Evolutionary conservation across 2,113 vertebrate species (phyloP).

Genomic region (Strix uralensis): DNA sequence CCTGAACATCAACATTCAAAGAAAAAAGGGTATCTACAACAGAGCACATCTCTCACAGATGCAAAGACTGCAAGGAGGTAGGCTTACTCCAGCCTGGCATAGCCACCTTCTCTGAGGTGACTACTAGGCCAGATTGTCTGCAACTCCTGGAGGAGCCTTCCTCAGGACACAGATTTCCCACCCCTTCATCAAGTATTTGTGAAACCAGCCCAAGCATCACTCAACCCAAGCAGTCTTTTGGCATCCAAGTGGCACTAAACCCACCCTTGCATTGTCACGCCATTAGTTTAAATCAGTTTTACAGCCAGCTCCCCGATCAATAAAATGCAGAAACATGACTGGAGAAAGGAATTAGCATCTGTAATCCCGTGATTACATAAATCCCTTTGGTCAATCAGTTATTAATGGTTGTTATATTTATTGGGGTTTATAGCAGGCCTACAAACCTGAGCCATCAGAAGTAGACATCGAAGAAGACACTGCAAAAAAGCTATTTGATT

Average conservation of each 20-base stretch:
- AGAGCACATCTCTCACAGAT: background rate
- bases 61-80: background rate
- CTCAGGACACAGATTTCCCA: background rate
- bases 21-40: background rate
- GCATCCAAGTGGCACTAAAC: background rate
- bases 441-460: constrained; percentile 46
- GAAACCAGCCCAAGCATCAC: background rate
- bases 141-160: background rate
- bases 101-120: rapidly evolving
- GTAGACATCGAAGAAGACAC: background rate
- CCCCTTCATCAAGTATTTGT: background rate
- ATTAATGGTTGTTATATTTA: constrained; percentile 57
- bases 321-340: constrained; percentile 44
- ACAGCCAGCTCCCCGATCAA: constrained; percentile 39
- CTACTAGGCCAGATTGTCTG: background rate
- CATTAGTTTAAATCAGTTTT: constrained; percentile 53
- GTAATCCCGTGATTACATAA: constrained; percentile 58
- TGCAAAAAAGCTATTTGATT: constrained; percentile 34
- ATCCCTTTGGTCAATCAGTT: constrained; percentile 51
- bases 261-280: background rate
- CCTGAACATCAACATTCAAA: background rate
- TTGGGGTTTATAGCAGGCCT: constrained; percentile 57
- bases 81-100: background rate
- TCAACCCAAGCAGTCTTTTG: background rate
- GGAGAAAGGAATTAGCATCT: constrained; percentile 45